Conservation (phyloP, 2,113 vertebrate genomes). For the Seriola rivoliana region DNA sequence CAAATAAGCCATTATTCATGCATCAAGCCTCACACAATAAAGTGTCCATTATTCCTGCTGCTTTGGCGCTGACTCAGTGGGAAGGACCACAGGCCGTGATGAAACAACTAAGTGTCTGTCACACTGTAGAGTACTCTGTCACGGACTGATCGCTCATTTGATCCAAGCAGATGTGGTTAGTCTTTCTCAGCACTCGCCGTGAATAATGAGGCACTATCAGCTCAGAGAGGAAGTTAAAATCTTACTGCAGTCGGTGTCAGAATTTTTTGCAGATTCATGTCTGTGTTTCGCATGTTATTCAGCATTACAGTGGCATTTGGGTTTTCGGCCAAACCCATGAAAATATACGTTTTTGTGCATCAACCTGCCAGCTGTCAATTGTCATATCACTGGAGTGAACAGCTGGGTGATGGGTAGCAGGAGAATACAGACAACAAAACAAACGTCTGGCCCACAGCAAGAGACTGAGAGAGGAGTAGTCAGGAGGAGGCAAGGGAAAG, state of each 20-base stretch:
- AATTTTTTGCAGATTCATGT: slow-evolving; percentile 7
- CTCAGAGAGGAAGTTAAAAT: slow-evolving; percentile 24
- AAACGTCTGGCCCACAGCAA: slow-evolving; percentile 27
- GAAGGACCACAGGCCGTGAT: slow-evolving; percentile 51
- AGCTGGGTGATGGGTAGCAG: slow-evolving; percentile 40
- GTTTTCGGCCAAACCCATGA: slow-evolving; percentile 8
- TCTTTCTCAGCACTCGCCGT: slow-evolving; percentile 2
- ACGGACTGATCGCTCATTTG: slow-evolving; percentile 50
- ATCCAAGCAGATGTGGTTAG: slow-evolving; percentile 49
- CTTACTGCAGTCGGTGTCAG: not conserved
- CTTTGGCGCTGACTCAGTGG: slow-evolving; percentile 44
- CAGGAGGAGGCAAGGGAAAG: slow-evolving; percentile 9
- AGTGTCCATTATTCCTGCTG: slow-evolving; percentile 63
- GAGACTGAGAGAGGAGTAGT: slow-evolving; percentile 22
- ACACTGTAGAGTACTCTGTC: slow-evolving; percentile 41
- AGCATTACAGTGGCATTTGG: not conserved
- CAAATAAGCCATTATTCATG: slow-evolving; percentile 63
- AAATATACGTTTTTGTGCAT: slow-evolving; percentile 25
- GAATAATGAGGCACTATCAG: slow-evolving; percentile 36
- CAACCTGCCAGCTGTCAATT: slow-evolving; percentile 56
- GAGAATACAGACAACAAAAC: slow-evolving; percentile 37
- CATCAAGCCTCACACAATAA: slow-evolving; percentile 38
- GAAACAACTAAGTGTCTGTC: slow-evolving; percentile 54
- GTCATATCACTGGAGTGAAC: slow-evolving; percentile 41
- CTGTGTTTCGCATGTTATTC: not conserved